These are phyloP conservation scores for Tipula vernalis DNA, from an alignment of 2,888 invertebrate genomes.

Conservation along the genomic window DNA sequence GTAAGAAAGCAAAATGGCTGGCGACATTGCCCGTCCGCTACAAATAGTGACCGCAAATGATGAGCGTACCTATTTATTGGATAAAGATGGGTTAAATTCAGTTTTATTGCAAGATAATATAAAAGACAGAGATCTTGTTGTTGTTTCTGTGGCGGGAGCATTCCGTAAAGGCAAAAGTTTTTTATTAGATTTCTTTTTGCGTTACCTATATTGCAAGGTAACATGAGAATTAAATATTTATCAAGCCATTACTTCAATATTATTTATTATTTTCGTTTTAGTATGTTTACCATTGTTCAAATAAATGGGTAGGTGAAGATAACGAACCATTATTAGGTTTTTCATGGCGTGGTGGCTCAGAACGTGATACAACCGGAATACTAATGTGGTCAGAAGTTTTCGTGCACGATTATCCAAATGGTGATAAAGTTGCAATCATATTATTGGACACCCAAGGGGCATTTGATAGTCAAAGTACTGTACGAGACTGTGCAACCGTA, in stretches of 20 bases:
- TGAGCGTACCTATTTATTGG: slow-evolving; percentile 79
- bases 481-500: slow-evolving; percentile 94
- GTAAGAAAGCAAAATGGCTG: slow-evolving; percentile 8
- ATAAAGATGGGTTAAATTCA: slow-evolving; percentile 63
- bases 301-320: slow-evolving; percentile 76
- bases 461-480: slow-evolving; percentile 95
- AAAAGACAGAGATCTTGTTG: slow-evolving; percentile 73
- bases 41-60: slow-evolving; percentile 72
- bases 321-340: slow-evolving; percentile 78
- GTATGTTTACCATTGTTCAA: slow-evolving; percentile 44
- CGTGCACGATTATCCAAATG: slow-evolving; percentile 56
- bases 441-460: slow-evolving; percentile 95
- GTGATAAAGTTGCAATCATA: slow-evolving; percentile 66
- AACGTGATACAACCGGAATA: slow-evolving; percentile 92
- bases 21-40: slow-evolving; percentile 46
- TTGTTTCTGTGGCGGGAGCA: slow-evolving; percentile 93
- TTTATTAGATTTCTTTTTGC: slow-evolving; percentile 89
- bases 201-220: slow-evolving; percentile 81
- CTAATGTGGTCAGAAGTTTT: slow-evolving; percentile 94
- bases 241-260: neutral
- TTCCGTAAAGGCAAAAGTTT: slow-evolving; percentile 98
- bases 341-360: slow-evolving; percentile 93
- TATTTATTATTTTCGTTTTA: slow-evolving; percentile 23
- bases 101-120: slow-evolving; percentile 67
- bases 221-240: neutral